These are phyloP conservation scores for Arrhamphus sclerolepis DNA, from an alignment of 2,797 vertebrate genomes.

Conservation along the genomic window DNA sequence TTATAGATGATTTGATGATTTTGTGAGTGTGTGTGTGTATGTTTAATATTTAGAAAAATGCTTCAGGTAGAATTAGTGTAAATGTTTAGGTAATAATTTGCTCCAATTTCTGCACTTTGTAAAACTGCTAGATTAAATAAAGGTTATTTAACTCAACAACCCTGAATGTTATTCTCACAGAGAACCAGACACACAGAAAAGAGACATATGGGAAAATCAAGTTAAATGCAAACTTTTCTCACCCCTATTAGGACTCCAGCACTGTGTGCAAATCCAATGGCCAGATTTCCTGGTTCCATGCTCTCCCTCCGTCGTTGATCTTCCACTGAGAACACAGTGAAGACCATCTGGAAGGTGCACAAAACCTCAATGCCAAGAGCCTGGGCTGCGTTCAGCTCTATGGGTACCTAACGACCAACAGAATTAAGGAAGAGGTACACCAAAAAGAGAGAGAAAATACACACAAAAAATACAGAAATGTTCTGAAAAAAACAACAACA, in stretches of 20 bases:
- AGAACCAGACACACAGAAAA: too few species aligned
- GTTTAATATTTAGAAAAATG: too few species aligned
- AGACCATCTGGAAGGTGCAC: conserved; percentile 86
- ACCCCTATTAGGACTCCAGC: conserved; percentile 82
- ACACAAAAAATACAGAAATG: neutral
- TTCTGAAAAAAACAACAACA: neutral
- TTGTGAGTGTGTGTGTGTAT: too few species aligned
- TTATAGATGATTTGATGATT: too few species aligned
- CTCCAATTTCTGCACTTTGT: too few species aligned
- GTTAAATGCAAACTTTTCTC: too few species aligned
- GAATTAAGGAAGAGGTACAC: neutral
- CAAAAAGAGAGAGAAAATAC: neutral
- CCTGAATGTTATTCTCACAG: too few species aligned
- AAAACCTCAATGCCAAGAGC: conserved; percentile 83
- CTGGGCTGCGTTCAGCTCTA: conserved; percentile 78
- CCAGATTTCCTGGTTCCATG: conserved; percentile 80
- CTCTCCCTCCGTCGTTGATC: conserved; percentile 69
- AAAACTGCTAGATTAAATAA: too few species aligned
- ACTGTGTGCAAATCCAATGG: conserved; percentile 83
- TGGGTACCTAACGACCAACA: conserved; percentile 72
- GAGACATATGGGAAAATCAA: too few species aligned
- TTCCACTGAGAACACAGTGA: conserved; percentile 83
- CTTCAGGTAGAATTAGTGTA: too few species aligned
- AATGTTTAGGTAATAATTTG: too few species aligned
- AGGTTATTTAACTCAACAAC: too few species aligned